Percentiles rank a stretch among this genome's conserved stretches.
Conservation (phyloP, 2,888 invertebrate genomes). For the Ophion slaviceki region DNA sequence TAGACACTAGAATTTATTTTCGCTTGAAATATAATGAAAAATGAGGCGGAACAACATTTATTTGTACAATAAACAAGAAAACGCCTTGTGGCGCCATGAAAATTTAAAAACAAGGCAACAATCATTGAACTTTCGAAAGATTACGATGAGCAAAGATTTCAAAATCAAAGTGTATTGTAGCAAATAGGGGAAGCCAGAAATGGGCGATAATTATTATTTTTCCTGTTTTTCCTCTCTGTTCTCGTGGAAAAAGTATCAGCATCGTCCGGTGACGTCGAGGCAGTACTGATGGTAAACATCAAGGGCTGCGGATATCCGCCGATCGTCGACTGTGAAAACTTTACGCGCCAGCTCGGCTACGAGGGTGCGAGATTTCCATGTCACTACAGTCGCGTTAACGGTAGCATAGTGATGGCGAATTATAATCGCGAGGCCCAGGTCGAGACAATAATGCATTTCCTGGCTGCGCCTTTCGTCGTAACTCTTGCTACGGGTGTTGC, state of each 20-base stretch:
- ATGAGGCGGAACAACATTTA: too few species aligned
- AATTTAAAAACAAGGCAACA: neutral
- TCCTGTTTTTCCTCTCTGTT: slow-evolving; percentile 18
- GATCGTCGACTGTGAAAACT: slow-evolving; percentile 90
- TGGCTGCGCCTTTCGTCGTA: slow-evolving; percentile 93
- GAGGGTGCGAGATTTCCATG: slow-evolving; percentile 89
- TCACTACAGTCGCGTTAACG: slow-evolving; percentile 91
- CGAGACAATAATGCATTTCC: slow-evolving; percentile 92
- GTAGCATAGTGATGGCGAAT: slow-evolving; percentile 92
- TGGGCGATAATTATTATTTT: slow-evolving; percentile 2
- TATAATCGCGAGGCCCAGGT: slow-evolving; percentile 94
- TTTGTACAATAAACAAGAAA: neutral
- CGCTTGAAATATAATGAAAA: neutral
- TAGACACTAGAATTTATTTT: neutral
- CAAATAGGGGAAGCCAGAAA: neutral
- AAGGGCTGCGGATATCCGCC: slow-evolving; percentile 94
- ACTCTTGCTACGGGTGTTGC: slow-evolving; percentile 93
- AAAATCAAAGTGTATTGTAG: neutral
- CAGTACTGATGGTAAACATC: slow-evolving; percentile 90
- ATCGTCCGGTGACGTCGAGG: slow-evolving; percentile 85
- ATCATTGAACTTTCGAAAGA: neutral
- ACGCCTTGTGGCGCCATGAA: neutral
- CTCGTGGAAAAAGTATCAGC: slow-evolving; percentile 58
- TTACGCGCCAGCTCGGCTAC: slow-evolving; percentile 88
- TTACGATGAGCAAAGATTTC: neutral